phyloP scores from a whole-genome alignment of 2,113 vertebrate genomes.

The Axis porcinus region DNA sequence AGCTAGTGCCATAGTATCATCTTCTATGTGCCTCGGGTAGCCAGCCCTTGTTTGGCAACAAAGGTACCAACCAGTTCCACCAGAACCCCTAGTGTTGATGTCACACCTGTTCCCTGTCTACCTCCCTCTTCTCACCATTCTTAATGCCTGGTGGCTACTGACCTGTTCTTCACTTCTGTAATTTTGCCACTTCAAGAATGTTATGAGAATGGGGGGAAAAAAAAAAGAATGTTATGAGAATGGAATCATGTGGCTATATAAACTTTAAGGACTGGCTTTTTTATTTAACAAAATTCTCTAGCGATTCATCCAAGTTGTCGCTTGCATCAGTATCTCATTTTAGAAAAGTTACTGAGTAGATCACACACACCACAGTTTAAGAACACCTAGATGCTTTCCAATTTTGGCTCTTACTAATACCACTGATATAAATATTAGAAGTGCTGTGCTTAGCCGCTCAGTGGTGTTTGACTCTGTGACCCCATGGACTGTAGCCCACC shows the following conservation, averaged over 20 bases:
- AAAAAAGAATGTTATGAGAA: not conserved
- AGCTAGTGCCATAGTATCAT: not conserved
- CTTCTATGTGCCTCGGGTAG: not conserved
- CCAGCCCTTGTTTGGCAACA: not conserved
- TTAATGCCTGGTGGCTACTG: not conserved
- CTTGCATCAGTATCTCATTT: not conserved
- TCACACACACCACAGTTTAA: not conserved
- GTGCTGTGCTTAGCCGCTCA: not conserved
- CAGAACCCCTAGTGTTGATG: not conserved
- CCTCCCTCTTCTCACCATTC: not conserved
- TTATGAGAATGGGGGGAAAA: not conserved
- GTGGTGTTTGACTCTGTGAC: not conserved
- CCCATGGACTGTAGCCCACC: not conserved
- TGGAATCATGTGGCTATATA: not conserved
- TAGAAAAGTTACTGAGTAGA: not conserved
- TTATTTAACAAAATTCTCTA: not conserved
- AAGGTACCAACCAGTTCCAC: not conserved
- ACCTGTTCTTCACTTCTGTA: not conserved
- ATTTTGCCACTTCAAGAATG: not conserved
- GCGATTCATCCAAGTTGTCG: not conserved
- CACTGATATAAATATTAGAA: not conserved
- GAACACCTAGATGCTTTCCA: not conserved
- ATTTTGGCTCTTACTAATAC: not conserved
- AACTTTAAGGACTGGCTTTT: not conserved
- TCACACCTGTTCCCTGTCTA: not conserved